Conservation (phyloP, 2,888 invertebrate species). For the Pterobdella sp. region DNA sequence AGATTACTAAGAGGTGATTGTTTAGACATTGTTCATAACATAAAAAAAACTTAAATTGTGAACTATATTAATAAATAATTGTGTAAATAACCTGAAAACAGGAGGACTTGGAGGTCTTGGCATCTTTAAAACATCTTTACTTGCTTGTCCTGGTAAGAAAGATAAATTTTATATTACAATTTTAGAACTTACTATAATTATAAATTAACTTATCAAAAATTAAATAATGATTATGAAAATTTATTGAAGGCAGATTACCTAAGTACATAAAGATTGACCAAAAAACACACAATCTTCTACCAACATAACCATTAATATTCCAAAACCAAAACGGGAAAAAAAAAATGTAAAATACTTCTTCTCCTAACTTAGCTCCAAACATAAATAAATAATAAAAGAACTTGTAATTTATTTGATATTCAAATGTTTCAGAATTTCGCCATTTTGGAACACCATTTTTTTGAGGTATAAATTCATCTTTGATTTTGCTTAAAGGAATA, state of each 20-base stretch:
- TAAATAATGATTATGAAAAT: background rate
- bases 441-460: too few relatives aligned
- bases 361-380: constrained; percentile 76
- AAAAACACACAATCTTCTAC: constrained; percentile 61
- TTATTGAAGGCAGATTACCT: background rate
- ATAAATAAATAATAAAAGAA: constrained; percentile 76
- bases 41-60: too few relatives aligned
- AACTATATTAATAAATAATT: too few relatives aligned
- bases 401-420: constrained; percentile 33
- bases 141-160: constrained; percentile 58
- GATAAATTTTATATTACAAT: background rate
- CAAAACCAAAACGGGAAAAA: constrained; percentile 89
- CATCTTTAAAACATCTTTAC: constrained; percentile 72
- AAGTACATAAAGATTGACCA: constrained; percentile 49
- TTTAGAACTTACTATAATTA: too few relatives aligned
- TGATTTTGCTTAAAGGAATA: background rate
- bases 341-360: constrained; percentile 80
- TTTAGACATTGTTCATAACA: too few relatives aligned
- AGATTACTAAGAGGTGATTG: too few relatives aligned
- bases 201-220: too few relatives aligned
- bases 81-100: constrained; percentile 54
- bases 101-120: constrained; percentile 75
- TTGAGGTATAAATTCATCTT: too few relatives aligned
- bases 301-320: constrained; percentile 82
- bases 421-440: too few relatives aligned